Conservation (phyloP, 1,140 invertebrate genomes). For the Cotesia vestalis region DNA sequence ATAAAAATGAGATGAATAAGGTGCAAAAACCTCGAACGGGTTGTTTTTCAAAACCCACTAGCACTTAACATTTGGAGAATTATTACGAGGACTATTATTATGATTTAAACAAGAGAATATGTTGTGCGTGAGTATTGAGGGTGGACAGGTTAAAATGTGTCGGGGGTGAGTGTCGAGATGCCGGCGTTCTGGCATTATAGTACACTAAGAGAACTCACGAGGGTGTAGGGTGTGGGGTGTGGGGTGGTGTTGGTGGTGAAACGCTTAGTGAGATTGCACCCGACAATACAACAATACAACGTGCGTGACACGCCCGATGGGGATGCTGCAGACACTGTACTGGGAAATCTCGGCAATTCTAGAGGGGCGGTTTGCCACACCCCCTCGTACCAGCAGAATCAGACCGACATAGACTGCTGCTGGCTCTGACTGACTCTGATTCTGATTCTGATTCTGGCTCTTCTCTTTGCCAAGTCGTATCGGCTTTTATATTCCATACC, state of each 20-base stretch:
- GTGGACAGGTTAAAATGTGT: conserved; percentile 58
- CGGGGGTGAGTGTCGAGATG: not conserved
- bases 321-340: conserved; percentile 56
- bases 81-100: conserved; percentile 6
- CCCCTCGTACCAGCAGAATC: conserved; percentile 38
- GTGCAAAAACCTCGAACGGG: no score
- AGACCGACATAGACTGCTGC: no score
- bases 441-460: not conserved
- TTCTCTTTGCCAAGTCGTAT: no score
- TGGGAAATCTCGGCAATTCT: conserved; percentile 65
- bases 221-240: not conserved
- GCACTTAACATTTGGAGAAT: not conserved
- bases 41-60: no score
- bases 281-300: conserved; percentile 65
- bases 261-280: conserved; percentile 66
- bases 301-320: conserved; percentile 64
- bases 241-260: conserved; percentile 56
- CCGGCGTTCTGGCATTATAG: no score
- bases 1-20: no score
- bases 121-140: conserved; percentile 52
- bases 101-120: conserved; percentile 13
- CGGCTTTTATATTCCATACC: no score
- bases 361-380: conserved; percentile 55
- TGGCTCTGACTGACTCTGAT: not conserved
- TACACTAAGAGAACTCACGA: not conserved